Evolutionary conservation across 2,888 invertebrate genomes (phyloP).

Genomic region (Pherbina coryleti): DNA sequence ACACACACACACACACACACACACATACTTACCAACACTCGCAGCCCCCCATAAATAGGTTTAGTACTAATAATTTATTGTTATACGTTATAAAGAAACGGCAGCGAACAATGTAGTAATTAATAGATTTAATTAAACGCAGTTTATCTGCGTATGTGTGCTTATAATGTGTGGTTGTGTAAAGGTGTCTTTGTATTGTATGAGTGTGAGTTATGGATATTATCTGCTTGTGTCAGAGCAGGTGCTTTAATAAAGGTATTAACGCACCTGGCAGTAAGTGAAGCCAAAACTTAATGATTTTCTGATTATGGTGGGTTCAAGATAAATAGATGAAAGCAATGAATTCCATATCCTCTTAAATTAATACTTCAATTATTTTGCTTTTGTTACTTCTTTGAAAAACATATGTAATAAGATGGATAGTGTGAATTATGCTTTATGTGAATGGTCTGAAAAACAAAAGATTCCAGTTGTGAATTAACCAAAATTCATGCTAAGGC

Average conservation of each 20-base stretch:
- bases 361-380: too few relatives aligned
- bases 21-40: not conserved
- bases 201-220: not conserved
- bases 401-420: too few relatives aligned
- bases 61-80: conserved; percentile 15
- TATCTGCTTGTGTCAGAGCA: not conserved
- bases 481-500: too few relatives aligned
- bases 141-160: not conserved
- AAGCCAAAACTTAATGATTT: not conserved
- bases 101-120: conserved; percentile 16
- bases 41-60: not conserved
- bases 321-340: too few relatives aligned
- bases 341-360: too few relatives aligned
- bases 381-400: too few relatives aligned
- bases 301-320: not conserved
- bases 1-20: not conserved
- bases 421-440: too few relatives aligned
- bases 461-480: too few relatives aligned
- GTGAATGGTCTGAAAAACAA: too few relatives aligned
- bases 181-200: not conserved
- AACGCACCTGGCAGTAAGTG: not conserved
- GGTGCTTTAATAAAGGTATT: not conserved
- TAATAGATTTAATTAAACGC: conserved; percentile 14
- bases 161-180: not conserved
- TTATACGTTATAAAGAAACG: not conserved